phyloP scores from a whole-genome alignment of 2,113 vertebrate species.

The Sinocyclocheilus maitianheensis region DNA sequence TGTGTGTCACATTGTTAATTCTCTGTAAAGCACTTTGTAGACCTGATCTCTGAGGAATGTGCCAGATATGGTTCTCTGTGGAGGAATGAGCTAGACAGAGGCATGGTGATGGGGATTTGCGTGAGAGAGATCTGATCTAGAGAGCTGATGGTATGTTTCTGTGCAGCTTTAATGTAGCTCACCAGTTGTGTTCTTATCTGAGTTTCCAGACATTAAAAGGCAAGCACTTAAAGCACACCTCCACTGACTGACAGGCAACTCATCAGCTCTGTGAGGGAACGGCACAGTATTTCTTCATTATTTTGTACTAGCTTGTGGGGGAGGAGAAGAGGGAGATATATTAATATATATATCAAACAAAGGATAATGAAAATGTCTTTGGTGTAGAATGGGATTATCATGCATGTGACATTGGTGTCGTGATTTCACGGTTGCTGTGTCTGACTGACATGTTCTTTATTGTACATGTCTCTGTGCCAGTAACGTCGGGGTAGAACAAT shows the following conservation, averaged over 20 bases:
- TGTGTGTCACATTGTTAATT: not conserved
- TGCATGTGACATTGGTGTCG: conserved; percentile 14
- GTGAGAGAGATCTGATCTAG: conserved; percentile 17
- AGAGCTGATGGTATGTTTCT: conserved; percentile 33
- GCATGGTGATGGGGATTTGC: not conserved
- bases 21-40: not conserved
- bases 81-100: conserved; percentile 10
- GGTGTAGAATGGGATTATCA: conserved; percentile 14
- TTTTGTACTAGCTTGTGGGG: conserved; percentile 11
- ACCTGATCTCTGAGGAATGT: conserved; percentile 25
- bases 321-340: conserved; percentile 1
- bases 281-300: not conserved
- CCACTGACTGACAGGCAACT: conserved; percentile 18
- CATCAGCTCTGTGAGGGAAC: not conserved
- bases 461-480: conserved; percentile 28
- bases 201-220: conserved; percentile 16
- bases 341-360: conserved; percentile 35
- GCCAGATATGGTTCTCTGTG: conserved; percentile 11
- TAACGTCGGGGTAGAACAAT: conserved; percentile 4
- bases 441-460: conserved; percentile 40
- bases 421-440: conserved; percentile 10
- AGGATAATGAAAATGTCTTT: conserved; percentile 27
- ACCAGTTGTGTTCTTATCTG: conserved; percentile 17
- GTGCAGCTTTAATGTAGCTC: conserved; percentile 28
- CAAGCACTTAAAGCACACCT: conserved; percentile 7